Conservation (phyloP, 2,888 invertebrate species). For the Byasa hedistus region DNA sequence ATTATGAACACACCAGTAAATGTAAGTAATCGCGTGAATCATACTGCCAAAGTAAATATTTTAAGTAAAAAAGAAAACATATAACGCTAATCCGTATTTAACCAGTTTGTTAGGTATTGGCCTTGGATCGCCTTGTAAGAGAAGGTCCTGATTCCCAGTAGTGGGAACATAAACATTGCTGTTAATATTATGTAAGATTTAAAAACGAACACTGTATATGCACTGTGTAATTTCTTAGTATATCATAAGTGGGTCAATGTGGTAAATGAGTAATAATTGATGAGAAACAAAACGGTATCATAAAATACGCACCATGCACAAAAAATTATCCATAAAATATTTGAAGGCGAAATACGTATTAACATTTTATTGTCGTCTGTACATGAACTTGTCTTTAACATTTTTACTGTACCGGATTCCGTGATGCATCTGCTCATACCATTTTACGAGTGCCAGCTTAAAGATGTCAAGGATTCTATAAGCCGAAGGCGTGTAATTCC, state of each 20-base stretch:
- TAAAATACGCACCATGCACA: neutral
- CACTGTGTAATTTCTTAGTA: neutral
- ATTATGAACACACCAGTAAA: too few relatives aligned
- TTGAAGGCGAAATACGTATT: neutral
- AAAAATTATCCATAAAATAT: neutral
- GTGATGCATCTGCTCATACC: conserved; percentile 34
- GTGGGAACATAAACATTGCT: too few relatives aligned
- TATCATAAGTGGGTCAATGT: neutral
- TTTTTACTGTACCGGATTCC: conserved; percentile 35
- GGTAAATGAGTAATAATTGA: neutral
- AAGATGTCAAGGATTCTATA: conserved; percentile 52
- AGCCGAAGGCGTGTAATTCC: conserved; percentile 37
- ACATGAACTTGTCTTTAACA: conserved; percentile 32
- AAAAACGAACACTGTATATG: too few relatives aligned
- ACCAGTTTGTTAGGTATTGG: neutral
- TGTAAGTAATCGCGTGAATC: too few relatives aligned
- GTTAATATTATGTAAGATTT: neutral
- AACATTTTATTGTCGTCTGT: conserved; percentile 13
- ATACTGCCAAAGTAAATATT: conserved; percentile 8
- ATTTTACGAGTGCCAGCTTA: conserved; percentile 37
- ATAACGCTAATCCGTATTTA: conserved; percentile 15
- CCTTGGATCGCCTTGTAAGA: too few relatives aligned
- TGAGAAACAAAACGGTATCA: neutral
- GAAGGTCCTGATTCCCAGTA: too few relatives aligned
- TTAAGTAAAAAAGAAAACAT: conserved; percentile 35